Evolutionary conservation across 2,888 invertebrate genomes (phyloP).

Genomic region (Macropis europaea): DNA sequence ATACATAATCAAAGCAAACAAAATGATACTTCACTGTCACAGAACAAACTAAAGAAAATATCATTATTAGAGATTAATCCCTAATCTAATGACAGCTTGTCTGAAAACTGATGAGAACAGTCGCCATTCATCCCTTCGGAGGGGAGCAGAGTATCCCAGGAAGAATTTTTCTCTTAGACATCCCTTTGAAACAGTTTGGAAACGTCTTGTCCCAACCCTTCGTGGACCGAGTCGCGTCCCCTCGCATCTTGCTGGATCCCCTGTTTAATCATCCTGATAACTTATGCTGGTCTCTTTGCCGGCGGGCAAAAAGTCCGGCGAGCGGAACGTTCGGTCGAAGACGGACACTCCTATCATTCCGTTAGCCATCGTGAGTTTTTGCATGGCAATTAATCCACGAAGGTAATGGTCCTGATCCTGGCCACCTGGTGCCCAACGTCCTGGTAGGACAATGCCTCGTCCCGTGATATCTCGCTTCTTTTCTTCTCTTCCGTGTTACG

Average conservation of each 20-base stretch:
- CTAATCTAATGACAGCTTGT: no score
- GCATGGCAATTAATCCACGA: slow-evolving; percentile 75
- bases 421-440: slow-evolving; percentile 73
- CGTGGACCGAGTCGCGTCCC: slow-evolving; percentile 33
- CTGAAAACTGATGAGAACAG: no score
- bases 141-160: slow-evolving; percentile 2
- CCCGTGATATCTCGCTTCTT: slow-evolving; percentile 47
- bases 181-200: neutral
- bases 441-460: slow-evolving; percentile 72
- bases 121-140: neutral
- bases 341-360: slow-evolving; percentile 68
- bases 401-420: slow-evolving; percentile 72
- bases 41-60: no score
- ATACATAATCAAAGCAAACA: no score
- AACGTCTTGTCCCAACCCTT: slow-evolving; percentile 30
- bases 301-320: slow-evolving; percentile 50
- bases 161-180: neutral
- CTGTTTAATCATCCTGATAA: slow-evolving; percentile 65
- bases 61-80: no score
- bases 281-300: slow-evolving; percentile 58
- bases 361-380: slow-evolving; percentile 72
- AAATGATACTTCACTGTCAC: no score
- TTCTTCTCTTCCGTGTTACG: slow-evolving; percentile 23
- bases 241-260: slow-evolving; percentile 54
- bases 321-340: slow-evolving; percentile 54